Conservation (phyloP, 1,140 invertebrate species). For the Tetragonula clypearis region DNA sequence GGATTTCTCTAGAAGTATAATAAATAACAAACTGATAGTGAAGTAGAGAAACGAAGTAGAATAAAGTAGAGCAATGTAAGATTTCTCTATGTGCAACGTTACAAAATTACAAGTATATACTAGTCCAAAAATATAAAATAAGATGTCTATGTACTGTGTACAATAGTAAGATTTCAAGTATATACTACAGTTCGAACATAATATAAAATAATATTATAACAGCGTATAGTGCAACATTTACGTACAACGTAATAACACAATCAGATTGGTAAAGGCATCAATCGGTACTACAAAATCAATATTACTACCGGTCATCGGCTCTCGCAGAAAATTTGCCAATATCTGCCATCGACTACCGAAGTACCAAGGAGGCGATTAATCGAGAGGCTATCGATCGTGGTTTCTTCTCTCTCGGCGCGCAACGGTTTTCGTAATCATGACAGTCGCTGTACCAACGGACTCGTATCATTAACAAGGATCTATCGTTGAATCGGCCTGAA, state of each 20-base stretch:
- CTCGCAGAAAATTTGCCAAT: background rate
- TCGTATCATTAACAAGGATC: slow-evolving; percentile 38
- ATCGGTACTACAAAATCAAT: background rate
- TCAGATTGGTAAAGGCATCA: background rate
- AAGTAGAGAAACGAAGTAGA: no score
- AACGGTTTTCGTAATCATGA: slow-evolving; percentile 34
- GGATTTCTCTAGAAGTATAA: no score
- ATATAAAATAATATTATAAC: no score
- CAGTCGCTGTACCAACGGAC: background rate
- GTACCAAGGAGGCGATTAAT: background rate
- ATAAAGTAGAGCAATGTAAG: no score
- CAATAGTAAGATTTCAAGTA: no score
- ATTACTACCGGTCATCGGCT: background rate
- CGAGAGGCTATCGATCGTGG: background rate
- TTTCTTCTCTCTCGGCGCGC: background rate
- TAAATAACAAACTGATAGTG: no score
- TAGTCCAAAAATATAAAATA: no score
- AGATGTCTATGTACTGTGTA: no score
- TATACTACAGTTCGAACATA: no score
- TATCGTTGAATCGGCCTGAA: slow-evolving; percentile 15
- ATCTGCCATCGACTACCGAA: background rate
- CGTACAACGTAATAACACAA: background rate
- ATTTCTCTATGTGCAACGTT: no score
- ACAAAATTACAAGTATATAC: no score
- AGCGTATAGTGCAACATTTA: background rate